Evolutionary conservation across 2,113 vertebrate species (phyloP), one percentile per base, ranked within the genome.

Genomic region (Gymnobelideus leadbeateri): DNA sequence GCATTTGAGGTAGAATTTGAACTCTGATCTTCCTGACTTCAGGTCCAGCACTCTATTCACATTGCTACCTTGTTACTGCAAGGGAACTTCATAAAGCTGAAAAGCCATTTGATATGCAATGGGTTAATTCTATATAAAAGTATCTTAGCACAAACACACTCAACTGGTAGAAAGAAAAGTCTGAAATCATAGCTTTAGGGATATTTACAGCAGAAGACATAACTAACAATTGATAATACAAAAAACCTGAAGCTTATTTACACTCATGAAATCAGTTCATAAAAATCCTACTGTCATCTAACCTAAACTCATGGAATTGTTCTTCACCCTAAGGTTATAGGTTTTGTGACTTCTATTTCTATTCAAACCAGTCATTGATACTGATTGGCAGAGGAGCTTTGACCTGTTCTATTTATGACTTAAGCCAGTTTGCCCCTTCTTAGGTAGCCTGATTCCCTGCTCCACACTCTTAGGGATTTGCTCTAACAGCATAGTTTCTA

Each of bases 151-250:
- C 9, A 90, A 50, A 93, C 54, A 95, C 12, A 89, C 46, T 57
- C 47, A 61, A 49, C 7, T 93, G 84, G 16, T 49, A 96, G 93
- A 95, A 47, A 93, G 89, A 46, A 93, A 55, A 25, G 57, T 89
- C 51, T 51, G 23, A 94, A 95, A 68, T 3, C n/a, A 9, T 43
- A 90, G 91, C 89, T 95, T 7, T 10, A 50, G 68, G 91, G 90
- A 89, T 93, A 90, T 25, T 92, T 31, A 91, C 77, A 93, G 68
- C 25, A 95, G 96, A 91, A 92, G 95, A 49, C 3, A 16, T 57
- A 93, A 95, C 53, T 10, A 2, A 68, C 23, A 37, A 25, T 3
- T 6, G 23, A 84, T 50, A 51, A n/a, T 28, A 26, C 12, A 3
- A 26, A 55, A 14, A 8, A 43, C 89, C 89, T 68, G 5, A 89